Evolutionary conservation across 2,797 vertebrate genomes (phyloP).

Genomic region (Lemur catta): DNA sequence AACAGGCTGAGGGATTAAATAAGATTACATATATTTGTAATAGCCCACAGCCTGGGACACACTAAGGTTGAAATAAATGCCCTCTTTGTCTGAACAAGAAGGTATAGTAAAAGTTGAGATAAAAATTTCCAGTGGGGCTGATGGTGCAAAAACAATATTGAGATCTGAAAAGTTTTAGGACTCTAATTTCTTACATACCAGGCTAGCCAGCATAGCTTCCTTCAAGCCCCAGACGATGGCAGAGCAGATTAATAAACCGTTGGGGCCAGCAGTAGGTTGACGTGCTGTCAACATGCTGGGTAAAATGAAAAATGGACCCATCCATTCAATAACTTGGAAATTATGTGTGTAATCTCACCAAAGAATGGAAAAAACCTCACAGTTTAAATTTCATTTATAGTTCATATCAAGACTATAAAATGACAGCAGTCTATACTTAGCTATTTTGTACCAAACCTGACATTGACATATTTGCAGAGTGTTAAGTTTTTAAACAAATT

Average conservation of each 20-base stretch:
- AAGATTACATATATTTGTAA: not conserved
- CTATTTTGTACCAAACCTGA: slow-evolving; percentile 22
- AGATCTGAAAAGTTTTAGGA: slow-evolving; percentile 14
- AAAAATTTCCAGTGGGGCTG: not conserved
- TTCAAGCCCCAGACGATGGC: slow-evolving; percentile 59
- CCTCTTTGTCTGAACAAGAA: not conserved
- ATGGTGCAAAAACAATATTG: not conserved
- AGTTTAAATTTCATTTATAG: slow-evolving; percentile 41
- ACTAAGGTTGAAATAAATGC: not conserved
- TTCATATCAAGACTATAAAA: slow-evolving; percentile 57
- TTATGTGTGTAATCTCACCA: not conserved
- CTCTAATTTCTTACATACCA: not conserved
- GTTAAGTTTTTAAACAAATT: slow-evolving; percentile 36
- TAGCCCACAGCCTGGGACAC: not conserved
- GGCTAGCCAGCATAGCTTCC: slow-evolving; percentile 38
- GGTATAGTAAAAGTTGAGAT: not conserved
- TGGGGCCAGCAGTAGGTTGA: slow-evolving; percentile 19
- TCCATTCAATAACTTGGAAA: slow-evolving; percentile 40
- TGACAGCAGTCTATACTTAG: not conserved
- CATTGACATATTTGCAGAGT: not conserved
- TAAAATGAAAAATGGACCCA: slow-evolving; percentile 61
- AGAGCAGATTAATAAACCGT: slow-evolving; percentile 60
- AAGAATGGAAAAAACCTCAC: slow-evolving; percentile 11
- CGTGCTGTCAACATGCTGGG: slow-evolving; percentile 44
- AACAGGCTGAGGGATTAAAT: not conserved